Percentiles rank a stretch among this genome's conserved stretches.
Conservation (phyloP, 2,888 invertebrate genomes). For the Agrypnus murinus region DNA sequence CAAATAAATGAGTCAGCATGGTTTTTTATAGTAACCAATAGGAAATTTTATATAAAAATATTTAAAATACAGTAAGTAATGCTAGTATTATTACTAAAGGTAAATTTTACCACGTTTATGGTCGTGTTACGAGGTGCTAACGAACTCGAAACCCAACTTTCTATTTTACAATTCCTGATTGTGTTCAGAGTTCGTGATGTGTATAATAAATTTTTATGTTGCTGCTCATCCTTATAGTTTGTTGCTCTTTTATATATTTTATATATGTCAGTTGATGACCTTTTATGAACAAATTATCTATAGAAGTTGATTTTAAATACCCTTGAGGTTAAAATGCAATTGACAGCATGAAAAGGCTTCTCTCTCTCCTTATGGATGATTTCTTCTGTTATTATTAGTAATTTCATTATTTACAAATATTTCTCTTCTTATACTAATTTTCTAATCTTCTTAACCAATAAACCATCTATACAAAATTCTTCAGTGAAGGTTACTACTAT, state of each 20-base stretch:
- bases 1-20: slow-evolving; percentile 38
- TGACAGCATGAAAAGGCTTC: too few species aligned
- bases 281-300: slow-evolving; percentile 7
- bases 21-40: too few species aligned
- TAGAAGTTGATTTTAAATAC: neutral
- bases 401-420: too few species aligned
- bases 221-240: slow-evolving; percentile 32
- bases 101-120: slow-evolving; percentile 33
- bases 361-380: too few species aligned
- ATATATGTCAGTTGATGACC: slow-evolving; percentile 3
- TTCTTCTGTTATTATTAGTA: too few species aligned
- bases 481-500: too few species aligned
- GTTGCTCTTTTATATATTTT: slow-evolving; percentile 15
- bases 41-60: slow-evolving; percentile 29
- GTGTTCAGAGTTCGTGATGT: slow-evolving; percentile 46
- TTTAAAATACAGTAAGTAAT: slow-evolving; percentile 31
- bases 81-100: too few species aligned
- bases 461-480: too few species aligned
- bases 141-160: slow-evolving; percentile 63
- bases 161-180: slow-evolving; percentile 63
- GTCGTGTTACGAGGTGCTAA: slow-evolving; percentile 57
- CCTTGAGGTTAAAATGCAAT: neutral
- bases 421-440: too few species aligned
- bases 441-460: too few species aligned
- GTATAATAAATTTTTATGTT: slow-evolving; percentile 35